Evolutionary conservation across 1,140 invertebrate genomes (phyloP), one percentile per base, ranked within the genome.

Genomic region (Caenorhabditis latens): DNA sequence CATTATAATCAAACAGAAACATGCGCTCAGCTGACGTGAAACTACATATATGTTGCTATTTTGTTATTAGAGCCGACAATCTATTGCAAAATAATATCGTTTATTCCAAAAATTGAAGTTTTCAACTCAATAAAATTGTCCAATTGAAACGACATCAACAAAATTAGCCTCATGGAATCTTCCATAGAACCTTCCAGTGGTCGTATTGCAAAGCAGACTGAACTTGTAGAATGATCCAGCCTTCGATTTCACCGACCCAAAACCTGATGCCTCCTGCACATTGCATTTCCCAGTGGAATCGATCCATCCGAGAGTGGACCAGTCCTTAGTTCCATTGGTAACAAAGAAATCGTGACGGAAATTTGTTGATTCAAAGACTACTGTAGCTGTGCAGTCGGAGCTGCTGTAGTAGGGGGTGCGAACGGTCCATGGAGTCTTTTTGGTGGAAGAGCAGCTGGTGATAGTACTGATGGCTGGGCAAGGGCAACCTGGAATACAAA

Each of bases 161-260:
- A 32, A 16, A 24, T 4, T 40, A 40, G 8, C 7, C 19, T 19
- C 21, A 0, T 40, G 0, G 8, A 63, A 24, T 7, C 13, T n/a
- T 8, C 57, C 57, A 19, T 19, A 13, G n/a, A 58, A 58, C n/a
- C 16, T 58, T 58, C 57, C 57, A 58, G 57, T 58, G 1, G 57
- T 58, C 57, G n/a, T 19, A 58, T 58, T 21, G 57, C 57, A 58
- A 7, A 19, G 57, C 14, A 58, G n/a, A 14, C n/a, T n/a, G 1
- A 58, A n/a, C n/a, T 58, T 58, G n/a, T 58, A 58, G 57, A 58
- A 58, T 21, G n/a, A 19, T 7, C 57, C 57, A 58, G 57, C 57
- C 6, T 13, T 58, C 57, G 13, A 13, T 2, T 0, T 32, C 13
- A 8, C 6, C 19, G 13, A 13, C 7, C 57, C 57, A 16, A 58